Conservation (phyloP, 2,888 invertebrate genomes). For the Acrobasis consociella region DNA sequence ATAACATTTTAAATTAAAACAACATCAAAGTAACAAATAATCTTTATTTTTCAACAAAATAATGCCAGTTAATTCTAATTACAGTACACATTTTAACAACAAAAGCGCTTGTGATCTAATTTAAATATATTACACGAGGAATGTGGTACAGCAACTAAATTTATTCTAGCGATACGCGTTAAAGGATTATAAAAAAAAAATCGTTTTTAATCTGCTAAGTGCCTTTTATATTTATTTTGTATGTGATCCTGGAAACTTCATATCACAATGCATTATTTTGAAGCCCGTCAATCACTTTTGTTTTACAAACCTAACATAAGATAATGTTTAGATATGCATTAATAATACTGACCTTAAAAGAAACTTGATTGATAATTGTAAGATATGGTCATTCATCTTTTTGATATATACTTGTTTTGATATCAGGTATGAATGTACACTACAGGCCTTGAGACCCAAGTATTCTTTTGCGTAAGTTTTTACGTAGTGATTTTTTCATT, state of each 20-base stretch:
- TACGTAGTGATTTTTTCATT: too few species aligned
- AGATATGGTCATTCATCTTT: too few species aligned
- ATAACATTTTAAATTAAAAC: not conserved
- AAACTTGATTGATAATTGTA: too few species aligned
- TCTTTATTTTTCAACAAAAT: slow-evolving; percentile 64
- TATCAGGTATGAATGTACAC: too few species aligned
- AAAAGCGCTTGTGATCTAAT: slow-evolving; percentile 56
- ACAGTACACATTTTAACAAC: slow-evolving; percentile 63
- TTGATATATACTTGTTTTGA: too few species aligned
- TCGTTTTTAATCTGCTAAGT: not conserved
- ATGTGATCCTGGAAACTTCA: not conserved
- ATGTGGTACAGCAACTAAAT: slow-evolving; percentile 45
- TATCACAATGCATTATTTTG: not conserved
- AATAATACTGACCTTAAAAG: too few species aligned
- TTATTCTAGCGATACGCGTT: slow-evolving; percentile 36
- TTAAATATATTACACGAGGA: slow-evolving; percentile 54
- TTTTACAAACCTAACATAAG: not conserved
- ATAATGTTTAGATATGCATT: not conserved
- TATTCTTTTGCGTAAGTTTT: too few species aligned
- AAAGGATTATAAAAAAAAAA: slow-evolving; percentile 6
- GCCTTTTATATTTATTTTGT: not conserved
- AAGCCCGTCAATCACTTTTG: not conserved
- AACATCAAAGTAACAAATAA: slow-evolving; percentile 51
- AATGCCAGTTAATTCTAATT: slow-evolving; percentile 56
- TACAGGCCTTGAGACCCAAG: too few species aligned